phyloP scores from a whole-genome alignment of 2,888 invertebrate genomes.

The Dione vanillae region DNA sequence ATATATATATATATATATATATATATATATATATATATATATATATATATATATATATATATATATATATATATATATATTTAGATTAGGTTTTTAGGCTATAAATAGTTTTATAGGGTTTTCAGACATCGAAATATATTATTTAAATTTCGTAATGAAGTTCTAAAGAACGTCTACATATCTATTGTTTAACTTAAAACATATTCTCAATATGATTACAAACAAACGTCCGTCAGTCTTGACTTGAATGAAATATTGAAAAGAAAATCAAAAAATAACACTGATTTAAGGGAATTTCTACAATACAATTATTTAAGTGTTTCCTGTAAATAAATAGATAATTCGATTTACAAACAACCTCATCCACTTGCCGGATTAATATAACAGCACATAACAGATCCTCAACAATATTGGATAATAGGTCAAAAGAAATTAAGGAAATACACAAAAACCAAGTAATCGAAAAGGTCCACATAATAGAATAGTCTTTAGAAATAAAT shows the following conservation, averaged over 20 bases:
- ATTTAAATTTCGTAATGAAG: too few species aligned
- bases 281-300: neutral
- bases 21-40: too few species aligned
- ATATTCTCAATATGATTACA: neutral
- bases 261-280: neutral
- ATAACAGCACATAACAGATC: conserved; percentile 16
- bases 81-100: too few species aligned
- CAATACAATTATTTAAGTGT: neutral
- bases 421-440: conserved; percentile 28
- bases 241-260: neutral
- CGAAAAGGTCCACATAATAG: conserved; percentile 43
- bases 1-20: too few species aligned
- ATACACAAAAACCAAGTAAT: conserved; percentile 27
- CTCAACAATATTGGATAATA: conserved; percentile 21
- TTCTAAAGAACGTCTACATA: too few species aligned
- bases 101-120: too few species aligned
- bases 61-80: too few species aligned
- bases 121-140: too few species aligned
- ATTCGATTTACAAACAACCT: neutral
- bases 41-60: too few species aligned
- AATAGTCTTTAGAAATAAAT: conserved; percentile 47
- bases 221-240: neutral
- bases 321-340: neutral
- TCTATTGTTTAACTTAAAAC: too few species aligned
- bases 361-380: neutral